phyloP scores from a whole-genome alignment of 2,797 vertebrate genomes.

The Loris lydekkerianus region DNA sequence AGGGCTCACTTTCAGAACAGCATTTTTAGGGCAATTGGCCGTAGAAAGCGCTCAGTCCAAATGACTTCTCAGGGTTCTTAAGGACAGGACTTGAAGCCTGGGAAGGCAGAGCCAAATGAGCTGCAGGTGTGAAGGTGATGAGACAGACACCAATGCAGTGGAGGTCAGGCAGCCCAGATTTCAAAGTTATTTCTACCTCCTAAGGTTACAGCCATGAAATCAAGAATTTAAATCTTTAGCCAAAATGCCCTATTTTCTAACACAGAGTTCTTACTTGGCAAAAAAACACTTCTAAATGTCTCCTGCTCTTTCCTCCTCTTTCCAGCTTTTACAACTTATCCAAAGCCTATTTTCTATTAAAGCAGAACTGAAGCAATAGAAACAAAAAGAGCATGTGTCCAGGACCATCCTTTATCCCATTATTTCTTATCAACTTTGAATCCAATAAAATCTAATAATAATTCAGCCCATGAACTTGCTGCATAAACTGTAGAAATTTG shows the following conservation, averaged over 20 bases:
- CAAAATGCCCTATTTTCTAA: constrained; percentile 73
- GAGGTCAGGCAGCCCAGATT: constrained; percentile 45
- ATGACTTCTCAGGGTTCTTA: constrained; percentile 56
- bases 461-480: constrained; percentile 47
- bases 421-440: constrained; percentile 65
- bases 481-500: background rate
- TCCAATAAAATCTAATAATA: constrained; percentile 39
- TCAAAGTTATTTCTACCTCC: constrained; percentile 79
- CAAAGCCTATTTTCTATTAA: constrained; percentile 51
- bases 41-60: constrained; percentile 24
- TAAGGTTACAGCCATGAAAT: constrained; percentile 78
- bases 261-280: constrained; percentile 70
- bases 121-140: constrained; percentile 59
- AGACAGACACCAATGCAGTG: background rate
- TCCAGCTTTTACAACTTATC: constrained; percentile 41
- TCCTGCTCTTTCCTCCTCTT: constrained; percentile 53
- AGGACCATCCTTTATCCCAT: constrained; percentile 12
- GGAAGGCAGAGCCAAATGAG: background rate
- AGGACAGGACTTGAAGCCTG: constrained; percentile 66
- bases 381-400: constrained; percentile 37
- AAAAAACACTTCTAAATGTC: constrained; percentile 68
- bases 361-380: constrained; percentile 46
- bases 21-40: background rate
- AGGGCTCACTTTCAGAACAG: constrained; percentile 33
- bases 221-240: constrained; percentile 77